Base-by-base conservation (phyloP, 1,140 invertebrate species). In the Euwallacea similis region DNA sequence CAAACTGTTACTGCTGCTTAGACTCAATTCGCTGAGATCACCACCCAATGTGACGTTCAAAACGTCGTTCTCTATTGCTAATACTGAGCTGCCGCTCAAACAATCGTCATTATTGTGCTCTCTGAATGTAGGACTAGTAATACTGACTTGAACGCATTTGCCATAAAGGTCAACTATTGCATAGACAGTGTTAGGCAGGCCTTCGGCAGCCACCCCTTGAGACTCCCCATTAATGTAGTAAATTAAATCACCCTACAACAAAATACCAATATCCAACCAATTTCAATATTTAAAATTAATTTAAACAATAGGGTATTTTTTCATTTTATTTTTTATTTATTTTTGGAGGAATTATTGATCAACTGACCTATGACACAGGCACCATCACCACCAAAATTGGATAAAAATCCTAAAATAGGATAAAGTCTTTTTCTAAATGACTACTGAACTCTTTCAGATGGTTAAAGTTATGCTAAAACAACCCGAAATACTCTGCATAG, bases 81-180 rank as follows among this genome's bases (percentile, higher is more conserved):
- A 71, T 16, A 81, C 79, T n/a, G 81, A 82, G 66, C 79, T 81
- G 41, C 81, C 79, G 71, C 80, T 82, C 11, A 82, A 59, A 65
- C 79, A 81, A 50, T 82, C 81, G 72, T 82, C 81, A 70, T 82
- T 82, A 60, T 82, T 81, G 62, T 82, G 80, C 66, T 80, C 79
- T 70, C 80, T 71, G 53, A 77, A 71, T 11, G 73, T 72, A 7
- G 80, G 79, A 67, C 76, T 79, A 41, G 86, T 86, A 71, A 90
- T 84, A 9, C 89, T 90, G 8, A 97, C 90, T 85, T 97, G 94
- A 7, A 93, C 90, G 84, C 94, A 97, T 81, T 96, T 95, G 2
- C 94, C 95, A 82, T 96, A 97, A 79, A 98, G 85, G 83, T 97
- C 94, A 33, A 97, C 87, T 10, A 98, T 88, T 7, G 92, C 95